These are phyloP conservation scores for Teleiodes luculella DNA, from an alignment of 2,888 invertebrate genomes.

Conservation along the genomic window DNA sequence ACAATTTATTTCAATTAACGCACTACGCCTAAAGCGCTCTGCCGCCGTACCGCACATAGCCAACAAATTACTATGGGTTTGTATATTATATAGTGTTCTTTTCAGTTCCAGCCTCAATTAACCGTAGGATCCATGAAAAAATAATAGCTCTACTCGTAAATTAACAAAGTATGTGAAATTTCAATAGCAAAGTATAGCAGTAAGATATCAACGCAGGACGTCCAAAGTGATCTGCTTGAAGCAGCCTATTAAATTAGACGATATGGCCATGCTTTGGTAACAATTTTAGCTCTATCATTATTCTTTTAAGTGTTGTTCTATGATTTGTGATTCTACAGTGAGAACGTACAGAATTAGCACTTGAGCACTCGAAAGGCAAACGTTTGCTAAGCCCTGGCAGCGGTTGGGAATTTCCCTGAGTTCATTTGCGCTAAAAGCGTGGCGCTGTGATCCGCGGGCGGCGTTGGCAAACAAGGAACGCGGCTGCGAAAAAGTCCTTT, in stretches of 20 bases:
- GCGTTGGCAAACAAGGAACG: conserved; percentile 53
- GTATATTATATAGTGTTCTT: conserved; percentile 1
- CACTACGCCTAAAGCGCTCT: conserved; percentile 47
- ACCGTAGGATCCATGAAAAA: no score
- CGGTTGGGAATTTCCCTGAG: conserved; percentile 38
- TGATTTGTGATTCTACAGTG: no score
- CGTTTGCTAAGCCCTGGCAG: conserved; percentile 60
- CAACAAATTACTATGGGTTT: conserved; percentile 17
- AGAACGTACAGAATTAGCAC: not conserved
- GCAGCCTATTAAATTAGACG: no score
- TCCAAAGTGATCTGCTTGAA: no score
- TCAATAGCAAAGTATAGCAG: no score
- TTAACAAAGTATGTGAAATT: no score
- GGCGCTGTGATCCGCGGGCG: conserved; percentile 42
- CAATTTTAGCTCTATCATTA: no score
- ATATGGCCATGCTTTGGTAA: no score
- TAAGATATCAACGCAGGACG: no score
- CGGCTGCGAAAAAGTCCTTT: conserved; percentile 76
- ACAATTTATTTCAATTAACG: conserved; percentile 79
- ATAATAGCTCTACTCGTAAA: no score
- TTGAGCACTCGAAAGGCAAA: conserved; percentile 50
- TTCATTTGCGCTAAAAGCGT: conserved; percentile 73
- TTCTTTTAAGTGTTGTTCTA: no score
- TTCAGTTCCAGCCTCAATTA: not conserved
- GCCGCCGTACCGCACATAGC: conserved; percentile 15